Conservation (phyloP, 2,888 invertebrate species). For the Pegoplata infirma region DNA sequence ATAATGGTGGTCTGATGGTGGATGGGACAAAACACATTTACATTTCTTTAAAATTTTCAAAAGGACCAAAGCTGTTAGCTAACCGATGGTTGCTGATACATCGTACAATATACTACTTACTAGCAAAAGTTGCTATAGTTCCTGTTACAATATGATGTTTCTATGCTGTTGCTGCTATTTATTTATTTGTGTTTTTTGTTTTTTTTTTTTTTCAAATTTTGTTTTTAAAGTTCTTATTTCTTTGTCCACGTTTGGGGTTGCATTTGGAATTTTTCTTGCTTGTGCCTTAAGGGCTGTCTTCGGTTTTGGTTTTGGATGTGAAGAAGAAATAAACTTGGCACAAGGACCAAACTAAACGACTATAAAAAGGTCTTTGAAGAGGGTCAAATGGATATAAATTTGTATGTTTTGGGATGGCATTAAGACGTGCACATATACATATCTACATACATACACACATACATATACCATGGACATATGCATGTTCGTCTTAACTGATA, state of each 20-base stretch:
- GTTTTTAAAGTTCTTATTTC: conserved; percentile 37
- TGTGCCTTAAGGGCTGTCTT: conserved; percentile 56
- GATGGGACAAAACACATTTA: conserved; percentile 21
- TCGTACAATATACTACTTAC: conserved; percentile 2
- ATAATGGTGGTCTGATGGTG: conserved; percentile 16
- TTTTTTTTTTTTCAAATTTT: conserved; percentile 10
- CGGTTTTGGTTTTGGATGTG: conserved; percentile 56
- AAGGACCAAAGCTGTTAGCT: conserved; percentile 40
- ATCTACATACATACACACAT: neutral
- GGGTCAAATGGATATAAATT: conserved; percentile 79
- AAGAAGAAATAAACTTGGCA: conserved; percentile 59
- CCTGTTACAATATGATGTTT: conserved; percentile 38
- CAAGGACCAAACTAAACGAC: conserved; percentile 73
- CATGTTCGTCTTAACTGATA: neutral
- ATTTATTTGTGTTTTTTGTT: conserved; percentile 5
- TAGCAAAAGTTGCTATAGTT: conserved; percentile 54
- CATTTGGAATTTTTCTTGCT: conserved; percentile 65
- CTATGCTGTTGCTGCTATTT: conserved; percentile 15
- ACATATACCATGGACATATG: conserved; percentile 1
- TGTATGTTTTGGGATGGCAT: conserved; percentile 67
- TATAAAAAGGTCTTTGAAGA: conserved; percentile 78
- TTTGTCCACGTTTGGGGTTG: conserved; percentile 59
- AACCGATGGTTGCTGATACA: conserved; percentile 22
- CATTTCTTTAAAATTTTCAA: conserved; percentile 39
- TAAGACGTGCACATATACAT: conserved; percentile 24